These are phyloP conservation scores for Astreopora myriophthalma DNA, from an alignment of 64 coral and sea anemone species.

Conservation along the genomic window DNA sequence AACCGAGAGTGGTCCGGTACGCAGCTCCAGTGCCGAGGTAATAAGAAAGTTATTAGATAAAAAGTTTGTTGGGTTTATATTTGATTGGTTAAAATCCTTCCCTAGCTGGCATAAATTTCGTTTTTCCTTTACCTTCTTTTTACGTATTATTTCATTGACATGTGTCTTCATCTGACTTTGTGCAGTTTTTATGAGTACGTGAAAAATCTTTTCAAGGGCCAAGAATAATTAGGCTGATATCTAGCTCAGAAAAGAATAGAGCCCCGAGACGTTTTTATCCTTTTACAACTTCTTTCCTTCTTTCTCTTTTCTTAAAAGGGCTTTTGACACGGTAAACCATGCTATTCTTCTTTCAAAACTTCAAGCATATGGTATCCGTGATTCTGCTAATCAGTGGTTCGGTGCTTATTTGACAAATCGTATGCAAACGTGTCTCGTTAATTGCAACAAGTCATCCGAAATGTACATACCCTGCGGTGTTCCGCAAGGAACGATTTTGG, in stretches of 20 bases:
- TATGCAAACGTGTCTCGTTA: too few species aligned
- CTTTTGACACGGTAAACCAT: too few species aligned
- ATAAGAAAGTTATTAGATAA: background rate
- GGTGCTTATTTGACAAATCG: too few species aligned
- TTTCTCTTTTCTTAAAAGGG: background rate
- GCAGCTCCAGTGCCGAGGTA: constrained; percentile 39
- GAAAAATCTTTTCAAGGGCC: background rate
- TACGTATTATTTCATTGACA: background rate
- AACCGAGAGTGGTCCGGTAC: constrained; percentile 37
- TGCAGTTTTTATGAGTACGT: background rate
- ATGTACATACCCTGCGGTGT: too few species aligned
- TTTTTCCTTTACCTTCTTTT: background rate
- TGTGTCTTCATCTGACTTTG: background rate
- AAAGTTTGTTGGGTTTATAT: background rate
- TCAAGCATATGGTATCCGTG: too few species aligned
- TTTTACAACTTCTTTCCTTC: background rate
- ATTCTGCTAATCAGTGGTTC: too few species aligned
- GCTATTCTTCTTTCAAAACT: too few species aligned
- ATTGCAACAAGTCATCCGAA: too few species aligned
- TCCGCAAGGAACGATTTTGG: too few species aligned
- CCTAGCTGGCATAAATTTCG: background rate
- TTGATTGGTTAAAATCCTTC: background rate
- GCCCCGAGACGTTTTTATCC: background rate
- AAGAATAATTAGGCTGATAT: background rate
- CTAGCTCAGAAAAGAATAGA: background rate